Percentiles rank a stretch among this genome's conserved stretches.
Conservation (phyloP, 1,140 invertebrate genomes). For the Apis florea region DNA sequence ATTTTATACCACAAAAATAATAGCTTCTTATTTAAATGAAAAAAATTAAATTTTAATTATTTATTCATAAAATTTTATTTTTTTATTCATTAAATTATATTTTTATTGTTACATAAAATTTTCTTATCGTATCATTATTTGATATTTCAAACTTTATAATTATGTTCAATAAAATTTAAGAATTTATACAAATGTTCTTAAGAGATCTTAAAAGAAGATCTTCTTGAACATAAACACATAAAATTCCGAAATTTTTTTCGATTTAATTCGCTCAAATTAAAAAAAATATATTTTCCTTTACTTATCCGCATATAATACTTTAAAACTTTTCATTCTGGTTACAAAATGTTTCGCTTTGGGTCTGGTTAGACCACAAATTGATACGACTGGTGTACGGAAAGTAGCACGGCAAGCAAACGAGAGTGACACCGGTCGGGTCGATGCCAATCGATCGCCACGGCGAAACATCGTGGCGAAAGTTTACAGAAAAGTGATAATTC, state of each 20-base stretch:
- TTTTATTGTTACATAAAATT: background rate
- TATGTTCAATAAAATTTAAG: too few relatives aligned
- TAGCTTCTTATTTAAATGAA: too few relatives aligned
- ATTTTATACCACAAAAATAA: too few relatives aligned
- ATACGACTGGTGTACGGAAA: background rate
- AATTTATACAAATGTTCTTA: background rate
- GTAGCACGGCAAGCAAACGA: conserved; percentile 19
- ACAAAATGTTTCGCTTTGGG: background rate
- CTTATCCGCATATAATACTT: background rate
- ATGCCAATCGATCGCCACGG: conserved; percentile 43
- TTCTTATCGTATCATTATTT: background rate
- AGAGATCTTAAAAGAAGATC: background rate
- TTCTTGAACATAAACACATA: background rate
- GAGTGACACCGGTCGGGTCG: conserved; percentile 15
- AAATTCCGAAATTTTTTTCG: background rate
- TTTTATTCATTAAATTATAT: too few relatives aligned
- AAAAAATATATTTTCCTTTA: background rate
- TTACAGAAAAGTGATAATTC: conserved; percentile 64
- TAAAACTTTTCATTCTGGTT: background rate
- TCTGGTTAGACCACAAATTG: background rate
- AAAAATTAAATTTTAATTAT: background rate
- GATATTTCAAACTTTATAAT: background rate
- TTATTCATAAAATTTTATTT: too few relatives aligned
- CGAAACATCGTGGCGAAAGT: conserved; percentile 14
- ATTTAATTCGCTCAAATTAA: background rate